phyloP scores from a whole-genome alignment of 2,113 vertebrate genomes.

The Synchiropus splendidus region DNA sequence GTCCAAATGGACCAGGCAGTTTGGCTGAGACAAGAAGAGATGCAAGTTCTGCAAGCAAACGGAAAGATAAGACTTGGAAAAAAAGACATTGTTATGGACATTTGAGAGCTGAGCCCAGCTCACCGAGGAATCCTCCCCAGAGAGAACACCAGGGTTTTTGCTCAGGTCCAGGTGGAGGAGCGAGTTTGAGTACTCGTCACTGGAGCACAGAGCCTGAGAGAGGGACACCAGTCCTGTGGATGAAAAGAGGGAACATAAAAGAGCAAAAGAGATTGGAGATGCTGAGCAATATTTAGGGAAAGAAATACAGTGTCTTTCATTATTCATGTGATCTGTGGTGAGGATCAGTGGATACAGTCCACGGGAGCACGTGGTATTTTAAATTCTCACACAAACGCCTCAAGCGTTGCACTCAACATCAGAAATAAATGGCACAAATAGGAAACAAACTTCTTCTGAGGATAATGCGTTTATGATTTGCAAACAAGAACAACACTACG shows the following conservation, averaged over 20 bases:
- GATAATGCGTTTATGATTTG: too few relatives aligned
- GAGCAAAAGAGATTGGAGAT: too few relatives aligned
- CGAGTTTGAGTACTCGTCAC: conserved; percentile 80
- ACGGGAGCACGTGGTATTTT: conserved; percentile 11
- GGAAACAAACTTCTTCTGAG: not conserved
- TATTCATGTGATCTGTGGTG: conserved; percentile 41
- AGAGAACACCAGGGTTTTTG: conserved; percentile 82
- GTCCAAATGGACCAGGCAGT: conserved; percentile 82
- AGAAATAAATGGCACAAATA: not conserved
- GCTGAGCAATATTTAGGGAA: conserved; percentile 1
- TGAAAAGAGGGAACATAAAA: too few relatives aligned
- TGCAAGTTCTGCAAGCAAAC: conserved; percentile 51
- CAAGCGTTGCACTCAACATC: too few relatives aligned
- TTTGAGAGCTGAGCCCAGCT: conserved; percentile 44
- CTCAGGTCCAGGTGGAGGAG: conserved; percentile 84
- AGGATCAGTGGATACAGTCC: conserved; percentile 20
- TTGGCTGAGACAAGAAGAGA: conserved; percentile 84
- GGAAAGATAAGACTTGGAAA: conserved; percentile 6
- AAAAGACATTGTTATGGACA: conserved; percentile 1
- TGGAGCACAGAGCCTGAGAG: conserved; percentile 81
- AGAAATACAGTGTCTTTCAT: conserved; percentile 39
- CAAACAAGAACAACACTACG: too few relatives aligned
- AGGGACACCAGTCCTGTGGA: conserved; percentile 76
- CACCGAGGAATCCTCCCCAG: conserved; percentile 81
- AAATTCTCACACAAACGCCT: too few relatives aligned